Evolutionary conservation across 2,113 vertebrate species (phyloP), one percentile per base, ranked within the genome.

Genomic region (Hystrix cristata): DNA sequence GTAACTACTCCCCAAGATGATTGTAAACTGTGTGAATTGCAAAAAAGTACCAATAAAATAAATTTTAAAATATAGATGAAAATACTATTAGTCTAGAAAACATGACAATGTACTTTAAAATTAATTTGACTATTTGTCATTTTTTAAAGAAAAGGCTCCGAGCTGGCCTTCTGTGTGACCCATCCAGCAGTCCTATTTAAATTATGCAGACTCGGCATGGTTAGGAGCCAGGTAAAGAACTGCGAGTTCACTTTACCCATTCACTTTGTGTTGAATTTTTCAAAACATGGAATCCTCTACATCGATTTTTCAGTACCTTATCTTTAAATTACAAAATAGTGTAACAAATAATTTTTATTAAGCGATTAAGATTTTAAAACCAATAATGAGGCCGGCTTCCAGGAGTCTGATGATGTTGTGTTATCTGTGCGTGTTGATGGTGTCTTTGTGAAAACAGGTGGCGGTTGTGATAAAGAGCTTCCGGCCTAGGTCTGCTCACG

Each of bases 261-360:
- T 59, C 14, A 94, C 19, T 51, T 79, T 31, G 64, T 81, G 89
- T 69, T 90, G 21, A 76, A 84, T 94, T n/a, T 84, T 80, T 51
- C 0, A n/a, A 95, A 89, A 79, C 93, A 57, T 51, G 13, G 55
- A 78, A 18, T 53, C 10, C 12, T 90, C 43, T 59, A 13, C 3
- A 29, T 80, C 13, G 38, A 76, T 80, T 83, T 95, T 81, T 79
- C 25, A 72, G 67, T 90, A 21, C 18, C 12, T 92, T 67, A 76
- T 95, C 43, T 91, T 94, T 80, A 82, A 71, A 15, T 57, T 93
- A 16, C 1, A 69, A 80, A 76, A 48, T 16, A 82, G 19, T 48
- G 2, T 29, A 78, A n/a, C 9, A 91, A 81, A 67, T 57, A 74
- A 57, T 84, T 97, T 94, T 96, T 38, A 95, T 76, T 67, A 60